Conservation (phyloP, 92 coral and sea anemone species). For the Porites rus region DNA sequence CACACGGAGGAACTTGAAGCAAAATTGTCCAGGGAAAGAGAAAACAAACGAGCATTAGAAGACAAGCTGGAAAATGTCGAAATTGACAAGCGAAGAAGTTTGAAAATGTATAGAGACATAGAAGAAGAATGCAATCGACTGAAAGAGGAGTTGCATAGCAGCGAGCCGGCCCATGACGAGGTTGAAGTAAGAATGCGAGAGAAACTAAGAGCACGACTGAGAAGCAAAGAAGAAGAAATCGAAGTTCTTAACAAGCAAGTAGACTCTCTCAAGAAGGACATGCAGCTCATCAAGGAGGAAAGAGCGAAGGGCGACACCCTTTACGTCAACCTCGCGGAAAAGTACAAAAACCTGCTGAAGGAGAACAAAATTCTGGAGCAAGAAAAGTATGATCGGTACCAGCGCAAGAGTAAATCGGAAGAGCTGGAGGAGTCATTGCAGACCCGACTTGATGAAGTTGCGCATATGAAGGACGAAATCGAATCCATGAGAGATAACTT, state of each 20-base stretch:
- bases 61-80: constrained; percentile 33
- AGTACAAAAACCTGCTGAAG: constrained; percentile 34
- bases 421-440: constrained; percentile 41
- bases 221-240: constrained; percentile 33
- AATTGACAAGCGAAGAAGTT: constrained; percentile 14
- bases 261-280: constrained; percentile 27
- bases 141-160: constrained; percentile 15
- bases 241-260: constrained; percentile 18
- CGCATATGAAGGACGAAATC: constrained; percentile 28
- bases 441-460: constrained; percentile 21
- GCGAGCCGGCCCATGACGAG: background rate
- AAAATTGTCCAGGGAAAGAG: constrained; percentile 19
- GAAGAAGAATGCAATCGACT: constrained; percentile 44
- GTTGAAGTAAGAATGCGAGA: constrained; percentile 17
- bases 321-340: constrained; percentile 19
- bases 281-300: constrained; percentile 23
- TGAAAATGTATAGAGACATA: constrained; percentile 21
- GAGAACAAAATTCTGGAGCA: constrained; percentile 41
- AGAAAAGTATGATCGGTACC: constrained; percentile 23
- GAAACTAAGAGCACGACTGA: constrained; percentile 16
- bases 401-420: background rate
- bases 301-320: constrained; percentile 31
- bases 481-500: constrained; percentile 44
- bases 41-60: constrained; percentile 20
- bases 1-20: constrained; percentile 29